Evolutionary conservation across 2,888 invertebrate genomes (phyloP).

Genomic region (Ditula angustiorana): DNA sequence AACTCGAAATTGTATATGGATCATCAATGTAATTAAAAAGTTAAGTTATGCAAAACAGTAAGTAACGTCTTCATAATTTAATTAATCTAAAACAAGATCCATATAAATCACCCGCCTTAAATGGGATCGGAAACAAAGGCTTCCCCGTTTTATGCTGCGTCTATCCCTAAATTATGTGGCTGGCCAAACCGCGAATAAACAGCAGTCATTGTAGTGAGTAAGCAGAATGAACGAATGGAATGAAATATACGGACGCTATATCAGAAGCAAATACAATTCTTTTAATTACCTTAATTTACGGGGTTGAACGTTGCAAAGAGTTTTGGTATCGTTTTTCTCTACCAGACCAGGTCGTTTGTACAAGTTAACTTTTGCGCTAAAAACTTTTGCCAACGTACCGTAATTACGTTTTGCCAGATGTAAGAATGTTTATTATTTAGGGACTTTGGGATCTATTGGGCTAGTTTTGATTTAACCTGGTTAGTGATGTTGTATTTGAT

Average conservation of each 20-base stretch:
- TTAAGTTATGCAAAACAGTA: constrained; percentile 35
- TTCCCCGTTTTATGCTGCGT: constrained; percentile 47
- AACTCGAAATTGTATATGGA: too few relatives aligned
- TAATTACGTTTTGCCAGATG: background rate
- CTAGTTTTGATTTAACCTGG: too few relatives aligned
- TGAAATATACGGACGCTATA: background rate
- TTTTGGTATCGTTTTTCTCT: background rate
- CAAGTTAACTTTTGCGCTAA: background rate
- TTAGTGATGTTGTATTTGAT: too few relatives aligned
- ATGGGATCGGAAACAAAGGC: constrained; percentile 56
- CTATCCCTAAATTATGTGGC: constrained; percentile 54
- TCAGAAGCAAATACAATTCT: constrained; percentile 12
- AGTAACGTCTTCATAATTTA: constrained; percentile 49
- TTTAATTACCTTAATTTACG: background rate
- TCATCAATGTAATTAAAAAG: background rate
- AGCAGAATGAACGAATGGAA: constrained; percentile 24
- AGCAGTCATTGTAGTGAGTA: constrained; percentile 42
- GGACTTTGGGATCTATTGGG: background rate
- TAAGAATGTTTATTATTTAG: background rate
- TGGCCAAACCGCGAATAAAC: constrained; percentile 52
- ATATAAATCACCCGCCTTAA: constrained; percentile 52
- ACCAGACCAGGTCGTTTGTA: background rate
- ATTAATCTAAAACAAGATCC: constrained; percentile 52
- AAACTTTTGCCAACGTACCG: background rate
- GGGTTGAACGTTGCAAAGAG: background rate